Evolutionary conservation across 1,140 invertebrate species (phyloP), one percentile per base, ranked within the genome.

Genomic region (Aphaenogaster rudis): DNA sequence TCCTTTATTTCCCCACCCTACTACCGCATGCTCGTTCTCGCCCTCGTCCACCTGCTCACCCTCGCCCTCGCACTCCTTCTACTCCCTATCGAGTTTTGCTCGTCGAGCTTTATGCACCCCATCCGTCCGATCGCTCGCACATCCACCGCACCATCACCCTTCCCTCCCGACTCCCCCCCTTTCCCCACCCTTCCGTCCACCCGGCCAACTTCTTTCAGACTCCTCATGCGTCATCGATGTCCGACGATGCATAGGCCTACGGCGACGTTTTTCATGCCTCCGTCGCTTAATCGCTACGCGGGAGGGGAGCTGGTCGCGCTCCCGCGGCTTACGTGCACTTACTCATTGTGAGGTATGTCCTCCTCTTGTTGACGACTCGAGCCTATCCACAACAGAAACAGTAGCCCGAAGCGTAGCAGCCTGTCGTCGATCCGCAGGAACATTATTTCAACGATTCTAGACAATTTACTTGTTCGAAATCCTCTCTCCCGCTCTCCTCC

Each of bases 321-420:
- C 28, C n/a, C 13, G 13, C 13, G 48, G 28, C 28, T 28, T 28
- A 61, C 17, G 17, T 3, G 3, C 64, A 96, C 97, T 97, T 96
- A 98, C 97, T 98, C 97, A 95, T 97, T 97, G 94, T 98, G 97
- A 63, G 97, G 97, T 93, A 98, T 98, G 93, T 98, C 97, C 96
- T 98, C 97, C 91, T 98, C 97, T 94, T 98, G 97, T 95, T 98
- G 95, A 78, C 92, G 92, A 90, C 94, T 95, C 71, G 92, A 91
- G 52, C 89, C 91, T 84, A 93, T 93, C 71, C 92, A 92, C 52
- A 95, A 87, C 45, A 95, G 90, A 81, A 95, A 88, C 69, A 95
- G 85, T 86, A 94, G 85, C 63, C 90, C 93, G 80, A 93, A 92
- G 81, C 89, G 92, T 72, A 94, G 82, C 45, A 93, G 74, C 69